Conservation (phyloP, 2,888 invertebrate genomes). For the Ypsolopha scabrella region DNA sequence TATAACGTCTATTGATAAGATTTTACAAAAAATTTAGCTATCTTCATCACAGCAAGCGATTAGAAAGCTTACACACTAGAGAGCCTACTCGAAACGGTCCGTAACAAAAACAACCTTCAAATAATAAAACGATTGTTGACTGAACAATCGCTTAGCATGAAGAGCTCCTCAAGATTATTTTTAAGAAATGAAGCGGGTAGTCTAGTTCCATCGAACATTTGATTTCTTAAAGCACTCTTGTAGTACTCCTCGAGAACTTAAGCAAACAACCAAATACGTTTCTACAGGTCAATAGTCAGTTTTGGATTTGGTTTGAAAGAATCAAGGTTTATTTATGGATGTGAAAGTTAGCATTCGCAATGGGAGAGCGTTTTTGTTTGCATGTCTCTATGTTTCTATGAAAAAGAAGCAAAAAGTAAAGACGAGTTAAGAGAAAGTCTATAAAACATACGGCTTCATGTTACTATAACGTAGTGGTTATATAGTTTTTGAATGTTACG, state of each 20-base stretch:
- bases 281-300: constrained; percentile 10
- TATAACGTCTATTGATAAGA: too few relatives aligned
- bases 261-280: constrained; percentile 10
- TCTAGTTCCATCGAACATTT: constrained; percentile 6
- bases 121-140: constrained; percentile 1
- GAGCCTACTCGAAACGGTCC: not conserved
- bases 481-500: too few relatives aligned
- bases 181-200: constrained; percentile 14
- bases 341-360: not conserved
- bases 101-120: not conserved
- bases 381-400: not conserved
- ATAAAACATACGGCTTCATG: too few relatives aligned
- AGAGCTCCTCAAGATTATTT: constrained; percentile 8
- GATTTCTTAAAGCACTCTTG: constrained; percentile 3
- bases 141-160: constrained; percentile 9
- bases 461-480: too few relatives aligned
- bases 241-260: constrained; percentile 7
- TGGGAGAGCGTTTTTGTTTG: not conserved
- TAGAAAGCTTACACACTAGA: too few relatives aligned
- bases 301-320: not conserved
- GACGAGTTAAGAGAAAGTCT: too few relatives aligned
- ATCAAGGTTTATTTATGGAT: not conserved
- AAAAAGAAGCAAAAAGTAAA: not conserved
- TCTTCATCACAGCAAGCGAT: too few relatives aligned
- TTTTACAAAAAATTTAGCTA: too few relatives aligned